Evolutionary conservation across 2,888 invertebrate species (phyloP), one percentile per base, ranked within the genome.

Genomic region (Alsophila aescularia): DNA sequence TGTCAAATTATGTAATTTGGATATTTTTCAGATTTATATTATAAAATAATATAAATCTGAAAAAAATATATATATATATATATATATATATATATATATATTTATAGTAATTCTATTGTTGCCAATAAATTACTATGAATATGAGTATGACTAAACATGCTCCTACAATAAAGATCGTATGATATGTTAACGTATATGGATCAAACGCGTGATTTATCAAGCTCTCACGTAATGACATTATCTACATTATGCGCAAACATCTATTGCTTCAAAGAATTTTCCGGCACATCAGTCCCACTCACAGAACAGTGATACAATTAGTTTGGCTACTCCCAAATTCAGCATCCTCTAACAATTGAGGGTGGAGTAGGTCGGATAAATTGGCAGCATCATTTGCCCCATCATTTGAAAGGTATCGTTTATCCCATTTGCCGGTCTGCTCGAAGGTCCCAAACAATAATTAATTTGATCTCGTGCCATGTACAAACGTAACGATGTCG

Each of bases 381-480:
- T 73, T 66, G 68, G 64, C 65, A 51, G 67, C 66, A 66, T 70
- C 66, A 62, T 59, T 48, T 57, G 64, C 47, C 58, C 63, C 49
- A 62, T 58, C 62, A 66, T 62, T 62, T 52, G 58, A 67, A 70
- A 70, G 64, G 69, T 66, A 66, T 60, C 69, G 67, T 70, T 71
- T 70, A 73, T 66, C 67, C 69, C 60, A 67, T 71, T 71, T 64
- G 63, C 60, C 60, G 56, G 54, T 41, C 61, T 49, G 59, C 55
- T 54, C 63, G 60, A 58, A 59, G 61, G 62, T 62, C 67, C 70
- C 72, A 70, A 70, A 77, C 73, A 79, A 80, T 80, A 80, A 81
- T 80, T 79, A 79, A 79, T 81, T 74, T 72, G 73, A 73, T 74
- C 75, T 67, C 59, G 65, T 54, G 48, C 36, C 61, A 50, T 60